Base-by-base conservation (phyloP, 2,797 vertebrate species). In the Sebastolobus alascanus region DNA sequence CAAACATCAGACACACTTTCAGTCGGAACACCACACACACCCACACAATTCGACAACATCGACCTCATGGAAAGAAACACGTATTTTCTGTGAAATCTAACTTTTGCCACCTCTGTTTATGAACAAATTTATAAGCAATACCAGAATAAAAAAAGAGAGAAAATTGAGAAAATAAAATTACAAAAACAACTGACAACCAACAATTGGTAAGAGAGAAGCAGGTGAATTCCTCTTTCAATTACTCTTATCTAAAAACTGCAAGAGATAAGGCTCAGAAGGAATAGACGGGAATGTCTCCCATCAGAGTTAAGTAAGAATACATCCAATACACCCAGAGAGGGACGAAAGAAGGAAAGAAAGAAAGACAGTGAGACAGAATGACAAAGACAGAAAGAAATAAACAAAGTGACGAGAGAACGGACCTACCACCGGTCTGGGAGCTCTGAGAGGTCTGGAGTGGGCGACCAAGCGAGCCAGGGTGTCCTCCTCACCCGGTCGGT, bases 391-490 rank as follows among this genome's bases (percentile, higher is more conserved):
- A 61, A 50, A 68, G 0, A 25, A 22, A 43, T 3, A 63, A 13
- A 18, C 0, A 40, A 50, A 55, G 1, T 13, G 31, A 18, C 1
- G 6, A 11, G 3, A 60, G 58, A 75, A 25, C 60, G 85, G 84
- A 97, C 98, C 95, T 98, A 99, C 98, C 98, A 95, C 95, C 8
- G 96, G 90, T 91, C 95, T 97, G 91, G 95, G 97, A 81, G 97
- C 95, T 79, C 97, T 97, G 90, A 97, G 96, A 76, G 97, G 98
- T 89, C 97, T 98, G 93, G 97, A 99, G 93, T 94, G 93, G 67
- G 97, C 98, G 75, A 99, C 97, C 95, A 99, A 92, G 50, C 92
- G 94, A 84, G 97, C 95, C 90, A 99, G 94, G 64, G 97, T 88
- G 87, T 99, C 98, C 90, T 99, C 98, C 7, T 99, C 97, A 0